Conservation (phyloP, 2,888 invertebrate species). For the Epiblema foenella region DNA sequence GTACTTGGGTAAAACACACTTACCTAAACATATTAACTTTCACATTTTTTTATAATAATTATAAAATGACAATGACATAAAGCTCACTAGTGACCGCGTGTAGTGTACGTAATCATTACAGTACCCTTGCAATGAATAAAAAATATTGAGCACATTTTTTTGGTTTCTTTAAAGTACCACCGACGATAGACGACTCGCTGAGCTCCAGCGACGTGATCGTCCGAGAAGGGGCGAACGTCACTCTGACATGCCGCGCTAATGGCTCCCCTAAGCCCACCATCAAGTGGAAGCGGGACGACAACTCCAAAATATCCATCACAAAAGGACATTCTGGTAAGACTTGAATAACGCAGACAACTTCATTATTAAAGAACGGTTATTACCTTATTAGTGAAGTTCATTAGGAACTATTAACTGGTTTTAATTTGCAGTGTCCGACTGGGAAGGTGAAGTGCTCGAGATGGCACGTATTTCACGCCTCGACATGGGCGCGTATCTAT, state of each 20-base stretch:
- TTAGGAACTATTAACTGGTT: constrained; percentile 46
- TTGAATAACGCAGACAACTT: constrained; percentile 48
- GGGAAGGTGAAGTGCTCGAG: constrained; percentile 93
- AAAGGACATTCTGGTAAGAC: constrained; percentile 90
- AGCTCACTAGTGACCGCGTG: too few species aligned
- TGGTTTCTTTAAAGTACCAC: constrained; percentile 90
- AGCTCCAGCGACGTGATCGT: constrained; percentile 97
- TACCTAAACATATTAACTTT: too few species aligned
- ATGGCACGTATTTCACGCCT: constrained; percentile 93
- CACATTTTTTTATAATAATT: too few species aligned
- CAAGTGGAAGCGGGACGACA: constrained; percentile 96
- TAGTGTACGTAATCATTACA: too few species aligned
- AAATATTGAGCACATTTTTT: constrained; percentile 46
- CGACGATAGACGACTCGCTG: constrained; percentile 95
- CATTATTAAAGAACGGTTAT: background rate
- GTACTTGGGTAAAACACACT: too few species aligned
- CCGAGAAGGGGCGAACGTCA: constrained; percentile 95
- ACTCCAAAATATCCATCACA: constrained; percentile 93
- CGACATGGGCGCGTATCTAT: constrained; percentile 96
- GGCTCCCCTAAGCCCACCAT: constrained; percentile 95
- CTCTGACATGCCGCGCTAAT: constrained; percentile 94
- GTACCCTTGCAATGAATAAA: too few species aligned
- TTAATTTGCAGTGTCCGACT: constrained; percentile 88
- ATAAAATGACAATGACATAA: too few species aligned
- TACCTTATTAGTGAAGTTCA: constrained; percentile 43